A percentile compares a stretch with the other conserved stretches of the same genome.
Evolutionary conservation across 1,140 invertebrate species (phyloP).

Genomic region (Homarus americanus): DNA sequence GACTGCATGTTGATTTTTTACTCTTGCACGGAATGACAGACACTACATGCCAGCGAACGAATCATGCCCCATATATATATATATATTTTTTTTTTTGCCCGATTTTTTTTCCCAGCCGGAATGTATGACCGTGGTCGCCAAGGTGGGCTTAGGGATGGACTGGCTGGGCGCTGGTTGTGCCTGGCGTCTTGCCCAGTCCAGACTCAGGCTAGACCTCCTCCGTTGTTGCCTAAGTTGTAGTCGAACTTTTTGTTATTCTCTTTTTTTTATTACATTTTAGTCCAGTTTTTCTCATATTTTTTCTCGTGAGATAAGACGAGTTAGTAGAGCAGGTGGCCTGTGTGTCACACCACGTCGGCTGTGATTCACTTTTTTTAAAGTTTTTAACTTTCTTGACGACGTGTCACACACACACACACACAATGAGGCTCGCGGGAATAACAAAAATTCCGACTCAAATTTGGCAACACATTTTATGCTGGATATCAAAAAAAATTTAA

Average conservation of each 20-base stretch:
- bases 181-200: neutral
- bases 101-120: neutral
- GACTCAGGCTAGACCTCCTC: neutral
- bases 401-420: too few relatives aligned
- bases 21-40: conserved; percentile 57
- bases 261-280: neutral
- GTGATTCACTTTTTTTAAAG: too few relatives aligned
- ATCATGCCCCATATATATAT: conserved; percentile 30
- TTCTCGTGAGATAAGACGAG: too few relatives aligned
- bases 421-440: too few relatives aligned
- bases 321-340: too few relatives aligned
- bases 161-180: neutral
- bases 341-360: too few relatives aligned
- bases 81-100: conserved; percentile 15
- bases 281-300: too few relatives aligned
- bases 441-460: neutral
- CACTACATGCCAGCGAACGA: conserved; percentile 60
- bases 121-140: conserved; percentile 18
- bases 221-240: neutral
- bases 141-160: conserved; percentile 7
- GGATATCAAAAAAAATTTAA: neutral
- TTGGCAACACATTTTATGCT: conserved; percentile 1
- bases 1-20: conserved; percentile 38
- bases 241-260: neutral
- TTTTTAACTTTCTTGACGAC: too few relatives aligned